Percentiles rank a stretch among this genome's conserved stretches.
These are phyloP conservation scores for Hyperoodon ampullatus DNA, from an alignment of 2,113 vertebrate species.

Conservation along the genomic window DNA sequence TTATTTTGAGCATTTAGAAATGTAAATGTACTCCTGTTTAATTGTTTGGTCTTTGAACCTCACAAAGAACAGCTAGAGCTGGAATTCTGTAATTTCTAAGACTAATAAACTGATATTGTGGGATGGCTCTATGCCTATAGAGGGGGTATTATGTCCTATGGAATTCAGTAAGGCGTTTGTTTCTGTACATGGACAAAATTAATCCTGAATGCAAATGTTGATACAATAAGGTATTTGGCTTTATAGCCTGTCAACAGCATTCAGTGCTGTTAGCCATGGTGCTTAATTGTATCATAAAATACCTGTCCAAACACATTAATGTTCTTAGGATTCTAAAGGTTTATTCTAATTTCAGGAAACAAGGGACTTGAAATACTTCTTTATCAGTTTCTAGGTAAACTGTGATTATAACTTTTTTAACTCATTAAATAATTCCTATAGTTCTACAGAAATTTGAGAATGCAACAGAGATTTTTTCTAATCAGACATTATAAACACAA, in stretches of 20 bases:
- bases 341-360: conserved; percentile 40
- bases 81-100: not conserved
- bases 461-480: not conserved
- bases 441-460: conserved; percentile 12
- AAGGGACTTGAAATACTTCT: not conserved
- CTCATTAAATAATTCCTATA: conserved; percentile 16
- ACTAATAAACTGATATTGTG: not conserved
- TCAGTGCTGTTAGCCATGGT: not conserved
- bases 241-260: not conserved
- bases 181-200: not conserved
- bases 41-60: not conserved
- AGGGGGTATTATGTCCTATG: not conserved
- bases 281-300: conserved; percentile 48
- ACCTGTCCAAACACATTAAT: not conserved
- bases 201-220: conserved; percentile 10
- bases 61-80: conserved; percentile 9
- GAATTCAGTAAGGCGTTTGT: not conserved
- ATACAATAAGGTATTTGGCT: not conserved
- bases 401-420: conserved; percentile 41
- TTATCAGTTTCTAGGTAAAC: not conserved
- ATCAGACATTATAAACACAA: not conserved
- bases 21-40: conserved; percentile 9
- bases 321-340: conserved; percentile 37
- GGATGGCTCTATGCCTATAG: not conserved
- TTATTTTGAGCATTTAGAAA: conserved; percentile 13